Conservation (phyloP, 23 tunicate species). For the Styela plicata region DNA sequence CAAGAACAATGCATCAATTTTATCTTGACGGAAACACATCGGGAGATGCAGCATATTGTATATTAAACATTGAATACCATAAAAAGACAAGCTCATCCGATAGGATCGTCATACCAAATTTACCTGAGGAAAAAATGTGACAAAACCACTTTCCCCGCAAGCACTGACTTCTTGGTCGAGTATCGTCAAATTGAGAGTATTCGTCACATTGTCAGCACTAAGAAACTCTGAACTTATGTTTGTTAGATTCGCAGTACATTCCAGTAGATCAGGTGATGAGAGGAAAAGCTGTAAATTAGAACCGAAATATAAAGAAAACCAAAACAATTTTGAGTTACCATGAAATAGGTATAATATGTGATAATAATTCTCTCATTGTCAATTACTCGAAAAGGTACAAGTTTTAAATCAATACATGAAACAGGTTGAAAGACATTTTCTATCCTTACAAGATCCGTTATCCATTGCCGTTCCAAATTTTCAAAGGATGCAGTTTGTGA, state of each 20-base stretch:
- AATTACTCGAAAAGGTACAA: no score
- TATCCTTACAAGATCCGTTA: no score
- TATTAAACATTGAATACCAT: no score
- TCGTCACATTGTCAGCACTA: slow-evolving; percentile 36
- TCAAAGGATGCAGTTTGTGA: no score
- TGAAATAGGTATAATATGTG: not conserved
- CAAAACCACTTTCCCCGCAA: slow-evolving; percentile 32
- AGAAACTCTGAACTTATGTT: slow-evolving; percentile 14
- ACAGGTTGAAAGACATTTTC: no score
- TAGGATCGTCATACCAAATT: not conserved
- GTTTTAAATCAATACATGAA: no score
- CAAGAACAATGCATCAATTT: no score
- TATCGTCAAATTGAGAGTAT: slow-evolving; percentile 37
- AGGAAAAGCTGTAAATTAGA: slow-evolving; percentile 35
- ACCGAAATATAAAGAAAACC: not conserved
- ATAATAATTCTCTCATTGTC: no score
- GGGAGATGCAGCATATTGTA: no score
- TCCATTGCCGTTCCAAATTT: no score
- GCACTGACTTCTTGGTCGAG: slow-evolving; percentile 7
- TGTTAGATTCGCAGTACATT: slow-evolving; percentile 27
- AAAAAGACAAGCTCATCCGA: no score
- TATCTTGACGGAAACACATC: no score
- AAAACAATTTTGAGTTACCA: not conserved
- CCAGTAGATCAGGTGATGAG: slow-evolving; percentile 29
- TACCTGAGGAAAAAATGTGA: slow-evolving; percentile 83